Conservation (phyloP, 1,140 invertebrate species). For the Metaphire vulgaris region DNA sequence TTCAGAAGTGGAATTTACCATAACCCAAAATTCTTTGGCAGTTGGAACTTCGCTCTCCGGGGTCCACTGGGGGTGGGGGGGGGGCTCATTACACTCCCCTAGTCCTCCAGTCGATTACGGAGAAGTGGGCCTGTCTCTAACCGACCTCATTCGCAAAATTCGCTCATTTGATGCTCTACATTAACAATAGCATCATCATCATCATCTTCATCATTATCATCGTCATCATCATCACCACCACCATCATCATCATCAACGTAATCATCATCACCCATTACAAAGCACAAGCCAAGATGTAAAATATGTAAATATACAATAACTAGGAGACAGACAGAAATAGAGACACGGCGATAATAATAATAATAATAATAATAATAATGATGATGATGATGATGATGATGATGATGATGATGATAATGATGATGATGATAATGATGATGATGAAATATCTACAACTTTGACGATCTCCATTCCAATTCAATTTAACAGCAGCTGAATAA, state of each 20-base stretch:
- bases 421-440: slow-evolving; percentile 13
- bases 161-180: too few species aligned
- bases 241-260: slow-evolving; percentile 22
- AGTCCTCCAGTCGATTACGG: too few species aligned
- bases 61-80: too few species aligned
- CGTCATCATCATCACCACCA: slow-evolving; percentile 26
- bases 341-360: slow-evolving; percentile 14
- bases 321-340: slow-evolving; percentile 4
- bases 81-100: too few species aligned
- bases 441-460: neutral
- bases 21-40: too few species aligned
- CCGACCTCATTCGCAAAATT: too few species aligned
- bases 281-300: too few species aligned
- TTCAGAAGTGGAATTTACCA: too few species aligned
- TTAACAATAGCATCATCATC: too few species aligned
- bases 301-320: slow-evolving; percentile 18
- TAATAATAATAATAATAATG: slow-evolving; percentile 14
- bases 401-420: slow-evolving; percentile 26
- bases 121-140: too few species aligned
- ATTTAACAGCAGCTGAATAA: neutral
- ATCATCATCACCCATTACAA: slow-evolving; percentile 18
- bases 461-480: neutral
- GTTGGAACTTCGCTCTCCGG: too few species aligned
- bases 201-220: slow-evolving; percentile 23
- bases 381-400: slow-evolving; percentile 25